Evolutionary conservation across 2,113 vertebrate genomes (phyloP).

Genomic region (Ameiurus melas): DNA sequence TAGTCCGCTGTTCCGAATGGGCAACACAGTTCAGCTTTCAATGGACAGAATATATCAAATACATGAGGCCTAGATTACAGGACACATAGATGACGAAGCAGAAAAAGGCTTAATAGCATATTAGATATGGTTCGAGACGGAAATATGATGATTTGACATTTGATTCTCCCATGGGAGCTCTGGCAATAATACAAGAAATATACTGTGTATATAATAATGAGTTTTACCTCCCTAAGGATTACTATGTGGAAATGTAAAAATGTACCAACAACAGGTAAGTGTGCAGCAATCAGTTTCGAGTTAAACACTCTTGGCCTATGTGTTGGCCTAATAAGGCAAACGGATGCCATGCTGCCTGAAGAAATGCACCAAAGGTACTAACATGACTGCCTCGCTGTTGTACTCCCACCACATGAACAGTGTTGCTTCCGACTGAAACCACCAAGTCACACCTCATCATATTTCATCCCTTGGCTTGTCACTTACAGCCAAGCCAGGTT

Average conservation of each 20-base stretch:
- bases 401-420: constrained; percentile 25
- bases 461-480: neutral
- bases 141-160: constrained; percentile 34
- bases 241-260: neutral
- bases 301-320: constrained; percentile 33
- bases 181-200: neutral
- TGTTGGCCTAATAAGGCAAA: constrained; percentile 36
- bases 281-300: constrained; percentile 3
- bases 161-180: neutral
- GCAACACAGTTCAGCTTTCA: constrained; percentile 39
- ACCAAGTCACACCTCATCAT: constrained; percentile 4
- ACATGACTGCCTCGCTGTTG: constrained; percentile 39
- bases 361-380: constrained; percentile 34
- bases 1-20: neutral
- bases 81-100: constrained; percentile 25
- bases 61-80: constrained; percentile 22
- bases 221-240: neutral
- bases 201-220: neutral
- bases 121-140: neutral
- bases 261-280: neutral
- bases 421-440: constrained; percentile 8
- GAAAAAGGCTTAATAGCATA: constrained; percentile 18
- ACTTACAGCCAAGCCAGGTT: neutral
- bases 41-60: constrained; percentile 2
- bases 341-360: constrained; percentile 26